phyloP scores from a whole-genome alignment of 1,140 invertebrate genomes.

The Lepidurus couesii region DNA sequence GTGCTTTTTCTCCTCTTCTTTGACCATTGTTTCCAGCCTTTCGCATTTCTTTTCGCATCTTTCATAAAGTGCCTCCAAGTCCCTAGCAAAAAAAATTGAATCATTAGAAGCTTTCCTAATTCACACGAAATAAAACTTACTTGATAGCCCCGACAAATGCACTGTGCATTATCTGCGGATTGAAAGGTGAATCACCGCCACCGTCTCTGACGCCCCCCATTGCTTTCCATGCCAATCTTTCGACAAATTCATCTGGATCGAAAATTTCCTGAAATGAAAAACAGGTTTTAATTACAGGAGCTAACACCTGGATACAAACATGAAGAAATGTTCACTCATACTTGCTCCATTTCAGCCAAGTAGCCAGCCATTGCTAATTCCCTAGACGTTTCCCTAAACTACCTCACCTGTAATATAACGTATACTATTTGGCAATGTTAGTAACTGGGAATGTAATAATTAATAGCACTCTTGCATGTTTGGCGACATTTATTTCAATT shows the following conservation, averaged over 20 bases:
- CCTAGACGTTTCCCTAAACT: not conserved
- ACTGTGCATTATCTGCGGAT: slow-evolving; percentile 61
- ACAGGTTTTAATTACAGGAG: not conserved
- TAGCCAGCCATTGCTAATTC: slow-evolving; percentile 36
- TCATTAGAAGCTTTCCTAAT: not conserved
- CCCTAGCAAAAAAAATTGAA: too few species aligned
- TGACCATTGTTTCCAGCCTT: slow-evolving; percentile 69
- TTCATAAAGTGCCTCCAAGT: slow-evolving; percentile 70
- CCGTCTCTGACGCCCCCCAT: slow-evolving; percentile 62
- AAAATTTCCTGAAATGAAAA: slow-evolving; percentile 70
- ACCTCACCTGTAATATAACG: too few species aligned
- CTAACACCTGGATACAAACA: not conserved
- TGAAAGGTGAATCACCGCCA: slow-evolving; percentile 58
- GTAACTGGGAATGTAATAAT: too few species aligned
- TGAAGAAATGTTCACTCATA: not conserved
- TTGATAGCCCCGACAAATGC: slow-evolving; percentile 88
- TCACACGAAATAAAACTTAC: slow-evolving; percentile 44
- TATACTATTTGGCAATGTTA: too few species aligned
- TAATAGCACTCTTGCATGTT: too few species aligned
- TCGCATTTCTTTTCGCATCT: slow-evolving; percentile 82
- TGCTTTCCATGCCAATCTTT: slow-evolving; percentile 88
- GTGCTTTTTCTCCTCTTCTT: slow-evolving; percentile 80
- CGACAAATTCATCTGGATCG: slow-evolving; percentile 95
- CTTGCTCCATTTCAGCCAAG: slow-evolving; percentile 45
- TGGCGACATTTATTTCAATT: too few species aligned